These are phyloP conservation scores for Sphaerophoria taeniata DNA, from an alignment of 2,888 invertebrate genomes.

Conservation along the genomic window DNA sequence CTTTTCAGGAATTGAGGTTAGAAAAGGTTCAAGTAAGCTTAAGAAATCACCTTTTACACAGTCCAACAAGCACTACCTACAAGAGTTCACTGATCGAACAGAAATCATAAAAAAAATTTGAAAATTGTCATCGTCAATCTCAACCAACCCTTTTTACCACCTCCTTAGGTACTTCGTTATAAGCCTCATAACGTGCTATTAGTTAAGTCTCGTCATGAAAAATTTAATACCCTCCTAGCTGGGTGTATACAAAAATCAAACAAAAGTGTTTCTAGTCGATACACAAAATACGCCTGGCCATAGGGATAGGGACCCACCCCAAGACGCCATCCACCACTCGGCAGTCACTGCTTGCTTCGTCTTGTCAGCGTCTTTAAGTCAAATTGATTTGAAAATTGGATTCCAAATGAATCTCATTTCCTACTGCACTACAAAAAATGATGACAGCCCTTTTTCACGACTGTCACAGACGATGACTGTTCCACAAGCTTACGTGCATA, in stretches of 20 bases:
- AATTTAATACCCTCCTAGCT: slow-evolving; percentile 13
- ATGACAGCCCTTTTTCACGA: neutral
- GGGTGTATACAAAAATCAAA: slow-evolving; percentile 14
- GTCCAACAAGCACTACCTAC: neutral
- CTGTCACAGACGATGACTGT: neutral
- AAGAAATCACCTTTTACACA: slow-evolving; percentile 46
- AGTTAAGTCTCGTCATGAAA: slow-evolving; percentile 26
- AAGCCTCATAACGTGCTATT: slow-evolving; percentile 30
- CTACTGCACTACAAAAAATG: slow-evolving; percentile 31
- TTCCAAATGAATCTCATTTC: slow-evolving; percentile 57
- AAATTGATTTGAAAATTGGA: slow-evolving; percentile 73
- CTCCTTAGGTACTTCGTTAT: neutral
- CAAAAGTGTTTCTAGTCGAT: slow-evolving; percentile 44
- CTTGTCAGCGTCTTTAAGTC: slow-evolving; percentile 50
- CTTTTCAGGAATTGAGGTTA: slow-evolving; percentile 65
- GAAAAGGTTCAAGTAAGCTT: slow-evolving; percentile 64
- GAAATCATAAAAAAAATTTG: slow-evolving; percentile 2
- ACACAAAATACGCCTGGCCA: neutral
- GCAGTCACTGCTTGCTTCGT: neutral
- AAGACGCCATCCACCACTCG: neutral
- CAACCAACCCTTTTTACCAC: neutral
- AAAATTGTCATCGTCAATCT: slow-evolving; percentile 15
- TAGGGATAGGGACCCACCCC: neutral
- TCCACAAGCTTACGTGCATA: slow-evolving; percentile 34
- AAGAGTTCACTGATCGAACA: slow-evolving; percentile 62